Conservation (phyloP, 2,113 vertebrate species). For the Campylomormyrus tamandua region DNA sequence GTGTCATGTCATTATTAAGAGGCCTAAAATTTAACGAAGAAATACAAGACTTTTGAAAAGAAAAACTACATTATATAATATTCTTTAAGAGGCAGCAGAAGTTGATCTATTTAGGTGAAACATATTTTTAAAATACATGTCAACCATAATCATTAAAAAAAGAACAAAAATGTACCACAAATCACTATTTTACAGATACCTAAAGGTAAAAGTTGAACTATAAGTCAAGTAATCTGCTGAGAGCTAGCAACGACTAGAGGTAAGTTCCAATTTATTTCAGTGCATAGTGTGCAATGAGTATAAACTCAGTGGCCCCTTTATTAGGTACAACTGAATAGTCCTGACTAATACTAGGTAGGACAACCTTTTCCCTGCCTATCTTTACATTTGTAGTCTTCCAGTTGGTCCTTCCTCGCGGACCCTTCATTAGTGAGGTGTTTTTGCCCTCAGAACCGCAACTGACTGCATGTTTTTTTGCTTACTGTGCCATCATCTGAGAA, state of each 20-base stretch:
- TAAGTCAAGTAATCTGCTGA: neutral
- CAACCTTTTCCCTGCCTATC: neutral
- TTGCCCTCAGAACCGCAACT: neutral
- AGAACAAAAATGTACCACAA: neutral
- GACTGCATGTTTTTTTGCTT: neutral
- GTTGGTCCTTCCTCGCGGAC: neutral
- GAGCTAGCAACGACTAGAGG: neutral
- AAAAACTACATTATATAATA: neutral
- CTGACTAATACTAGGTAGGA: neutral
- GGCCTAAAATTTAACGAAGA: neutral
- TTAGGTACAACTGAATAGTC: neutral
- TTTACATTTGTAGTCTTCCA: neutral
- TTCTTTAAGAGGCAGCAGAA: neutral
- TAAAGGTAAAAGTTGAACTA: neutral
- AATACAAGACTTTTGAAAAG: neutral
- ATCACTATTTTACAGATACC: neutral
- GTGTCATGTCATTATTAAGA: neutral
- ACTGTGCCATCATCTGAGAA: neutral
- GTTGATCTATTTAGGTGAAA: neutral
- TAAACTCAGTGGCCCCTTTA: neutral
- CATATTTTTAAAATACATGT: neutral
- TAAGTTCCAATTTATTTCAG: neutral
- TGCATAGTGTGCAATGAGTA: neutral
- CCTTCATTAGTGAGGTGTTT: neutral
- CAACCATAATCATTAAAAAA: neutral